A percentile compares a stretch with the other conserved stretches of the same genome.
These are phyloP conservation scores for Apaloderma vittatum DNA, from an alignment of 2,113 vertebrate genomes.

Conservation along the genomic window DNA sequence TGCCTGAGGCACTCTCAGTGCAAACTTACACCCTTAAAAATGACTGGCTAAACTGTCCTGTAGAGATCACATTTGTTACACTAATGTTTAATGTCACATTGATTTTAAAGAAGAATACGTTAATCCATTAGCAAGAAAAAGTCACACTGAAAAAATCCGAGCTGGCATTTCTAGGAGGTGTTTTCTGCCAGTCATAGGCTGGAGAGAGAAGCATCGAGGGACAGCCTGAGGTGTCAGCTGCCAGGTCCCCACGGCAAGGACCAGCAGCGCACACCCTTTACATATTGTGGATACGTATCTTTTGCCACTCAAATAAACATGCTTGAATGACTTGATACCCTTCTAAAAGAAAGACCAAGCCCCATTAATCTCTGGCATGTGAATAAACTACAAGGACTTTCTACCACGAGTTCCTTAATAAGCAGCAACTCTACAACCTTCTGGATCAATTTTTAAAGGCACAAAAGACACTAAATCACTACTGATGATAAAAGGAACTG, in stretches of 20 bases:
- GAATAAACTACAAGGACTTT: background rate
- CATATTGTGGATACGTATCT: background rate
- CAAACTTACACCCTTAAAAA: background rate
- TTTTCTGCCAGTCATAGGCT: background rate
- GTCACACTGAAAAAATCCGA: background rate
- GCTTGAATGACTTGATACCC: background rate
- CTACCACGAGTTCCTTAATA: background rate
- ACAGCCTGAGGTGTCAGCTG: background rate
- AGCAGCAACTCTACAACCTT: background rate
- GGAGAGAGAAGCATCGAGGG: background rate
- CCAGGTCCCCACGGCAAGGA: accelerated
- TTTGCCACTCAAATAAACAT: background rate
- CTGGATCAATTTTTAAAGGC: background rate
- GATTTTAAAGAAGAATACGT: background rate
- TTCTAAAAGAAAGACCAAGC: background rate
- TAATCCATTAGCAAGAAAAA: background rate
- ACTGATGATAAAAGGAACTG: background rate
- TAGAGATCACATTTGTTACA: background rate
- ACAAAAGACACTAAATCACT: background rate
- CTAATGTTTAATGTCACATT: background rate
- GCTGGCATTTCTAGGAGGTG: background rate
- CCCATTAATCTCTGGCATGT: accelerated
- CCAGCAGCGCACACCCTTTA: background rate
- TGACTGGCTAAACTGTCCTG: background rate
- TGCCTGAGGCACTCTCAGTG: background rate